These are phyloP conservation scores for Epinephelus awoara DNA, from an alignment of 2,797 vertebrate species.

Conservation along the genomic window DNA sequence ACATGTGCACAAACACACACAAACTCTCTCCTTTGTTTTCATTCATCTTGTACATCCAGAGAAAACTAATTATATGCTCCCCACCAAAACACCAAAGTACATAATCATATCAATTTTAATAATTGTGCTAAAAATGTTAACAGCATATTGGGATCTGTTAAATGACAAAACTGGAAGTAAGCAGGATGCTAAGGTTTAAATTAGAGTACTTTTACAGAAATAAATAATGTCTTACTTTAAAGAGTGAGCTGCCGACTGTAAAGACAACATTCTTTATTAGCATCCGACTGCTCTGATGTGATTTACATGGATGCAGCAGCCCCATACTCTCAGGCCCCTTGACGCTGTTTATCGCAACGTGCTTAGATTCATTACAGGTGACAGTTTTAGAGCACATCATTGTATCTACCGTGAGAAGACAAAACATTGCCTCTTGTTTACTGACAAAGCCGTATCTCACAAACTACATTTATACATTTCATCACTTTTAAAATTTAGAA, in stretches of 20 bases:
- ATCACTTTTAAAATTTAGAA: slow-evolving; percentile 51
- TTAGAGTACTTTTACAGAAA: slow-evolving; percentile 39
- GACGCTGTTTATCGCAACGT: slow-evolving; percentile 60
- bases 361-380: slow-evolving; percentile 78
- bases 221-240: slow-evolving; percentile 48
- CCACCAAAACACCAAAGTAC: slow-evolving; percentile 26
- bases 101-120: slow-evolving; percentile 45
- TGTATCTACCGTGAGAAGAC: slow-evolving; percentile 59
- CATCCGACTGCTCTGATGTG: slow-evolving; percentile 54
- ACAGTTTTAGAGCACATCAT: slow-evolving; percentile 78
- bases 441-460: slow-evolving; percentile 52
- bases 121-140: slow-evolving; percentile 38
- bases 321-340: slow-evolving; percentile 57
- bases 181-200: slow-evolving; percentile 30
- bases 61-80: slow-evolving; percentile 36
- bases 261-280: slow-evolving; percentile 58
- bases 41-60: slow-evolving; percentile 27
- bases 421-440: slow-evolving; percentile 65
- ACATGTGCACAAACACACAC: no score
- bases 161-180: slow-evolving; percentile 19
- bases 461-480: slow-evolving; percentile 51
- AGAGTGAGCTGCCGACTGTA: slow-evolving; percentile 38
- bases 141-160: slow-evolving; percentile 17
- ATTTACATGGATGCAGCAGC: slow-evolving; percentile 71
- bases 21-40: neutral